Percentiles rank a stretch among this genome's conserved stretches.
Conservation (phyloP, 2,113 vertebrate species). For the Periophthalmus modestus region DNA sequence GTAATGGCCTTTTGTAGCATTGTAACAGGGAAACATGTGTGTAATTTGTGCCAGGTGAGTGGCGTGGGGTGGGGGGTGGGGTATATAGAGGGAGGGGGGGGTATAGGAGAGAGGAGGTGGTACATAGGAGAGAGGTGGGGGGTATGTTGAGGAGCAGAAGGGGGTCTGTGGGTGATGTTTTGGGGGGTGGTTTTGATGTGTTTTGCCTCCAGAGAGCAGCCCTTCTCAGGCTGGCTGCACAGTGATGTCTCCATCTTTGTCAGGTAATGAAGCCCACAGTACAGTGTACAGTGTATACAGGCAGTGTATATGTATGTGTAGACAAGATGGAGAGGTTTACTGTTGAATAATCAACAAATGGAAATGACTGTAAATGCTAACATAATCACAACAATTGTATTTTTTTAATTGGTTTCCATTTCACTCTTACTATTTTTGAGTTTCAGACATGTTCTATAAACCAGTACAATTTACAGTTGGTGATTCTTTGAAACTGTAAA, state of each 20-base stretch:
- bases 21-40: not conserved
- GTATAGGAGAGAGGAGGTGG: not conserved
- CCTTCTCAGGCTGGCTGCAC: conserved; percentile 20
- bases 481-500: no score
- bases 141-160: no score
- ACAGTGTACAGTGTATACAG: conserved; percentile 34
- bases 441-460: no score
- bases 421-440: no score
- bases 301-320: conserved; percentile 51
- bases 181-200: conserved; percentile 1
- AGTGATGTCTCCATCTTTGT: conserved; percentile 72
- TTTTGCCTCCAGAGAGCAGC: conserved; percentile 15
- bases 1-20: not conserved
- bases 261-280: conserved; percentile 77
- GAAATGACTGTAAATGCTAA: no score
- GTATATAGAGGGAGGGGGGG: not conserved
- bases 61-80: not conserved
- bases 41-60: conserved; percentile 2
- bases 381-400: not conserved
- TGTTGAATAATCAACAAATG: not conserved
- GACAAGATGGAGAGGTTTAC: conserved; percentile 39
- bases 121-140: no score
- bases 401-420: not conserved
- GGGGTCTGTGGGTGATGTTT: not conserved
- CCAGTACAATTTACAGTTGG: no score